Evolutionary conservation across 2,888 invertebrate genomes (phyloP), one percentile per base, ranked within the genome.

Genomic region (Schizaphis graminum): DNA sequence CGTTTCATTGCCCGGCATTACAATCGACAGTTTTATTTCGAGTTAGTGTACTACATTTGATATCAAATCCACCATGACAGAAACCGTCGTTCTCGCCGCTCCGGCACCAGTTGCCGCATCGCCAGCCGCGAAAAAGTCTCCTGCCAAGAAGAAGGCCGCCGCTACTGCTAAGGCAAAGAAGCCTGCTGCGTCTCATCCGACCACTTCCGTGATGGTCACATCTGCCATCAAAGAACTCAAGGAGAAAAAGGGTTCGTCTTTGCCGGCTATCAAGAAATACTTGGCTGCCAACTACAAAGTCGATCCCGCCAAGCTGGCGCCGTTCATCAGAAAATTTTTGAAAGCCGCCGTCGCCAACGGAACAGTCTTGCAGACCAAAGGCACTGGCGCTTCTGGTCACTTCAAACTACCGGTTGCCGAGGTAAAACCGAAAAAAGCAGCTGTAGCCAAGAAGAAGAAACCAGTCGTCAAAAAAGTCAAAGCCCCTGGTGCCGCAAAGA

Each of bases 261-360:
- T 96, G 8, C 95, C 95, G 89, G 97, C 97, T 3, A 97, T 97
- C 95, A 97, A 97, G 95, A 97, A 97, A 95, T 97, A 97, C 95
- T 96, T 97, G 91, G 96, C 96, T 24, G 96, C 96, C 49, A 96
- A 96, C 94, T 97, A 97, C 96, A 96, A 96, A 94, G 96, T 97
- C 13, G 97, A 97, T 95, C 96, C 96, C 1, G 96, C 97, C 94
- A 97, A 97, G 95, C 95, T 96, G 89, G 96, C 96, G 1, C 96
- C 96, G 3, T 97, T 96, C 95, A 97, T 97, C 95, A 97, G 96
- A 95, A 97, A 96, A 94, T 97, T 96, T 95, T 95, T 97, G 94
- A 97, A 97, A 95, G 95, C 96, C 28, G 97, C 97, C 35, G 96
- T 97, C n/a, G 96, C 96, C 2, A 95, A 95, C 61, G 97, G 97